A percentile compares a stretch with the other conserved stretches of the same genome.
phyloP scores from a whole-genome alignment of 2,113 vertebrate genomes.

The Rhabdomys dilectus region DNA sequence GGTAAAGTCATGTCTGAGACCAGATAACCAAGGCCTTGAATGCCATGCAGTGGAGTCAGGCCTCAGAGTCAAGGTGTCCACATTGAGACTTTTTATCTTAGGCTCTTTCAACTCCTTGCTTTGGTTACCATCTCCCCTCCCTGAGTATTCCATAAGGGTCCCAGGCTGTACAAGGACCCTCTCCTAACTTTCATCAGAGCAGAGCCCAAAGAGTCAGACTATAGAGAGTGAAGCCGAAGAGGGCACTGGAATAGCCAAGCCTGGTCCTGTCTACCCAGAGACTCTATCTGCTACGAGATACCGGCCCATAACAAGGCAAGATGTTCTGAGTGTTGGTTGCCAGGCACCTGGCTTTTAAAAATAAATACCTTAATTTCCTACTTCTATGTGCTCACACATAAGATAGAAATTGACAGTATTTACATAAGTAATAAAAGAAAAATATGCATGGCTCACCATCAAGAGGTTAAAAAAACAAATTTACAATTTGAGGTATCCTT shows the following conservation, averaged over 20 bases:
- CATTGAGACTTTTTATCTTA: neutral
- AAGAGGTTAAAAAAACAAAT: neutral
- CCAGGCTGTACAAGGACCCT: neutral
- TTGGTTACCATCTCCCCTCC: neutral
- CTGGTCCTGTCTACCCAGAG: neutral
- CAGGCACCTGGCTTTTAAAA: neutral
- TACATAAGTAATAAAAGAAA: neutral
- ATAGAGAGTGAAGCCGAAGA: neutral
- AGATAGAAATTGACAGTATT: neutral
- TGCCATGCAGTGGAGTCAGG: no score
- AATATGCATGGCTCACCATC: neutral
- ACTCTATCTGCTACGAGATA: neutral
- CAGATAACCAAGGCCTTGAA: neutral
- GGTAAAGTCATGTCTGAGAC: neutral
- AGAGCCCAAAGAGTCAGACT: neutral
- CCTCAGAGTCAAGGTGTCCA: neutral
- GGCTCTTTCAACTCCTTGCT: neutral
- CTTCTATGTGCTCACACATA: neutral
- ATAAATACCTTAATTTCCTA: neutral
- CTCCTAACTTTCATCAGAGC: neutral
- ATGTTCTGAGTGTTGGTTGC: neutral
- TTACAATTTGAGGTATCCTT: neutral
- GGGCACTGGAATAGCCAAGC: neutral
- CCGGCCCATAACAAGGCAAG: neutral
- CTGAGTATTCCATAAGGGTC: neutral